Base-by-base conservation (phyloP, 2,797 vertebrate species). In the Mus minutoides region DNA sequence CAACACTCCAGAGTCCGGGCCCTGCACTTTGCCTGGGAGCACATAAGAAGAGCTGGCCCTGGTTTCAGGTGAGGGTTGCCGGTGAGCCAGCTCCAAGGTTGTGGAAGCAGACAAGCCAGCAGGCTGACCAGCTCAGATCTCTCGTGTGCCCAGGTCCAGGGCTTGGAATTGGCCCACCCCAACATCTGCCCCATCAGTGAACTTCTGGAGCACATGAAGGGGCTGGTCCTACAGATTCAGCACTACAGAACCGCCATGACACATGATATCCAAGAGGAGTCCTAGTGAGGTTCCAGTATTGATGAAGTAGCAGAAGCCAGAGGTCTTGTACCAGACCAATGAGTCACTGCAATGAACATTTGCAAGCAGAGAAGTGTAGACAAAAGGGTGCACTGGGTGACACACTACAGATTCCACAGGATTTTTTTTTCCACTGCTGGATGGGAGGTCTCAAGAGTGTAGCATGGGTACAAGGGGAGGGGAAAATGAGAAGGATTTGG, bases 1-100 rank as follows among this genome's bases (percentile, higher is more conserved):
- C n/a, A 37, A n/a, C n/a, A 21, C 34, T 71, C n/a, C 8, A 17
- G 69, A 71, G 17, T 10, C 0, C 8, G 0, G 17, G n/a, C 17
- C 17, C 67, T 37, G 34, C 17, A 37, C 17, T n/a, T 37, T 37
- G 17, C 69, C 69, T 37, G n/a, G 34, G n/a, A 71, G 7, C 69
- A 71, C 17, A 37, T 10, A 37, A 37, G 17, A 37, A 37, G 17
- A 37, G n/a, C 69, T 37, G n/a, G 17, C 69, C 17, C 17, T 71
- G n/a, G n/a, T 37, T 71, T 37, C 9, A 16, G 34, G 34, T 69
- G 16, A 19, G 34, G n/a, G 6, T n/a, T 8, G 21, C 16, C 10
- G 69, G 69, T 71, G 69, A 71, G n/a, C 34, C 69, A 71, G 17
- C 17, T 37, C n/a, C 69, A 21, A 37, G 69, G 8, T 7, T 21